These are phyloP conservation scores for Drosophila histrio DNA, from an alignment of 2,888 invertebrate genomes.

Conservation along the genomic window DNA sequence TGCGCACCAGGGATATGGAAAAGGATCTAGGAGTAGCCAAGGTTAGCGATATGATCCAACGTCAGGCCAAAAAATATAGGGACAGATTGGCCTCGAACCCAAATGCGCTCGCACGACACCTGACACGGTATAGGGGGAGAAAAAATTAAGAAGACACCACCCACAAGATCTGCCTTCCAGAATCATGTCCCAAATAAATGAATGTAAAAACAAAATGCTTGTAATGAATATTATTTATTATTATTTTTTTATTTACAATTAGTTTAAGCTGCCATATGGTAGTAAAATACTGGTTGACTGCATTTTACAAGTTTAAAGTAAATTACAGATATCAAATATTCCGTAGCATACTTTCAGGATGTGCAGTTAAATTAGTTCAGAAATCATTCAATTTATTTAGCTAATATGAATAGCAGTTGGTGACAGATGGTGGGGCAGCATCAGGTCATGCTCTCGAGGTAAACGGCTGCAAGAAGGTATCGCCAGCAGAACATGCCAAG, in stretches of 20 bases:
- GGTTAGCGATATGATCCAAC: background rate
- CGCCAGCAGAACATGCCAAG: no score
- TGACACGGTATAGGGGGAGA: background rate
- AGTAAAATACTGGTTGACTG: no score
- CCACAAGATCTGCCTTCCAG: background rate
- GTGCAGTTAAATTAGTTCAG: background rate
- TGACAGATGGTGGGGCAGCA: no score
- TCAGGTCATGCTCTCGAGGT: no score
- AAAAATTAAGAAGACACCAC: no score
- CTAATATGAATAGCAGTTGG: no score
- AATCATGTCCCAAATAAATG: background rate
- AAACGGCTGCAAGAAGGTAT: no score
- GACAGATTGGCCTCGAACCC: background rate
- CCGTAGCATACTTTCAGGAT: background rate
- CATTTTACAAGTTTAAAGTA: no score
- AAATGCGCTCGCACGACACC: background rate
- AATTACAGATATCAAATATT: background rate
- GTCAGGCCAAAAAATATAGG: background rate
- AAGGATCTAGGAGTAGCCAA: background rate
- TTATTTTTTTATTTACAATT: background rate
- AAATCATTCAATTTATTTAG: no score
- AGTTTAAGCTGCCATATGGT: background rate
- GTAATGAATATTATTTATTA: background rate
- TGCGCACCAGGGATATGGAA: background rate
- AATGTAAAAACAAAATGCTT: no score